These are phyloP conservation scores for Agonopterix heracliana DNA, from an alignment of 2,888 invertebrate genomes.

Conservation along the genomic window DNA sequence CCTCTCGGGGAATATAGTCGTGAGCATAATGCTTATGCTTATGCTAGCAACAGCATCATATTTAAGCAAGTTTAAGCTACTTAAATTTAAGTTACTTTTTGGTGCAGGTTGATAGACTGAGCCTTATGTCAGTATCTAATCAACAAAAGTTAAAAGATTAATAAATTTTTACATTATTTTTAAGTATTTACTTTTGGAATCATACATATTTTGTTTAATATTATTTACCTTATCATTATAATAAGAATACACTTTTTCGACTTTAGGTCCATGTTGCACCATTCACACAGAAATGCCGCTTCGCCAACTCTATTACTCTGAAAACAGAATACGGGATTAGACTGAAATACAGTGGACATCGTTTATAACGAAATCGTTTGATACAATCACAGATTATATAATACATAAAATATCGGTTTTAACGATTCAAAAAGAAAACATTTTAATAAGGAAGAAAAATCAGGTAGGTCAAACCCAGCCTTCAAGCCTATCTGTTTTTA, in stretches of 20 bases:
- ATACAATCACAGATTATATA: not conserved
- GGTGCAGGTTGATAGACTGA: too few species aligned
- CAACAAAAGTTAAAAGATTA: not conserved
- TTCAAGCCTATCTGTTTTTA: not conserved
- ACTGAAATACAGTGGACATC: too few species aligned
- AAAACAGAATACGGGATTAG: constrained; percentile 2
- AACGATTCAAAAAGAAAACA: too few species aligned
- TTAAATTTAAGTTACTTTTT: too few species aligned
- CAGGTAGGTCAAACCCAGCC: not conserved
- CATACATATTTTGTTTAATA: too few species aligned
- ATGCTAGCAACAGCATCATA: too few species aligned
- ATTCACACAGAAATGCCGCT: constrained; percentile 16
- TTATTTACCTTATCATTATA: constrained; percentile 10
- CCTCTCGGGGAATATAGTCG: too few species aligned
- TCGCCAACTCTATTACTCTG: constrained; percentile 21
- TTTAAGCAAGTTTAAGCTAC: too few species aligned
- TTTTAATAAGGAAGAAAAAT: not conserved
- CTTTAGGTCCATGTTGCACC: constrained; percentile 16
- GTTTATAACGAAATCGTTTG: not conserved
- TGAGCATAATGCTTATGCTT: too few species aligned
- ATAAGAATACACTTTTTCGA: constrained; percentile 11
- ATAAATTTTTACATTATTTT: too few species aligned
- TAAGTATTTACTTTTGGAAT: too few species aligned
- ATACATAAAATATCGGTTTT: not conserved
- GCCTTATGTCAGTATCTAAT: not conserved